Percentiles rank a stretch among this genome's conserved stretches.
Evolutionary conservation across 2,888 invertebrate genomes (phyloP).

Genomic region (Cancer borealis): DNA sequence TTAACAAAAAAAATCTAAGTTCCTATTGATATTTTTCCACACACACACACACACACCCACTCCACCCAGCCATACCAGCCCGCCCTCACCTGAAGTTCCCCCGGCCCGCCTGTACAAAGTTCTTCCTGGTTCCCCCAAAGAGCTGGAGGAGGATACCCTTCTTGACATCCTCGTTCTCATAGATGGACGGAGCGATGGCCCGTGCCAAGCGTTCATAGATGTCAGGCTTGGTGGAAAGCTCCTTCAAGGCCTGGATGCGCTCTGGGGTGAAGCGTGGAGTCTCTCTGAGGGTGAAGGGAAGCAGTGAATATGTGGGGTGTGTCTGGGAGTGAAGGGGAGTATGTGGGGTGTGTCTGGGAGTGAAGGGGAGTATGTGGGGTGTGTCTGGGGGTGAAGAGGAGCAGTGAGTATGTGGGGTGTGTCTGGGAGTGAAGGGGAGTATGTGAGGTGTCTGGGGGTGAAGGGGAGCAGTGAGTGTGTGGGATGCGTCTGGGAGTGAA

Average conservation of each 20-base stretch:
- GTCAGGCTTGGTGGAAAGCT: constrained; percentile 90
- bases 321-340: constrained; percentile 83
- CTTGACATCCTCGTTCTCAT: constrained; percentile 98
- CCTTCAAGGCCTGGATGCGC: constrained; percentile 89
- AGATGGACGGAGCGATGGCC: constrained; percentile 97
- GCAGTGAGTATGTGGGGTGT: constrained; percentile 84
- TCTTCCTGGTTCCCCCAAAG: constrained; percentile 97
- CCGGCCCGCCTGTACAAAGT: constrained; percentile 89
- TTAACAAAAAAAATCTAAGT: neutral
- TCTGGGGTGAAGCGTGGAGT: constrained; percentile 92
- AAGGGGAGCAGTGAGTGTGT: neutral
- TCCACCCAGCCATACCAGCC: constrained; percentile 83
- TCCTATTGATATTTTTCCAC: neutral
- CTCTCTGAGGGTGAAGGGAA: constrained; percentile 81
- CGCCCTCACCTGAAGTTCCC: constrained; percentile 87
- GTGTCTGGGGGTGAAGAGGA: neutral
- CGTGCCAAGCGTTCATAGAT: constrained; percentile 95
- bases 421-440: too few species aligned
- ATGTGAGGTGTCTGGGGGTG: too few species aligned
- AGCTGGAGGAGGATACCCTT: constrained; percentile 96
- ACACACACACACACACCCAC: constrained; percentile 82
- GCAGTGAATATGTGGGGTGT: too few species aligned
- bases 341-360: constrained; percentile 96
- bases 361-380: too few species aligned
- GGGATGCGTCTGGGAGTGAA: too few species aligned